Evolutionary conservation across 1,140 invertebrate species (phyloP), one percentile per base, ranked within the genome.

Genomic region (Stegodyphus dumicola): DNA sequence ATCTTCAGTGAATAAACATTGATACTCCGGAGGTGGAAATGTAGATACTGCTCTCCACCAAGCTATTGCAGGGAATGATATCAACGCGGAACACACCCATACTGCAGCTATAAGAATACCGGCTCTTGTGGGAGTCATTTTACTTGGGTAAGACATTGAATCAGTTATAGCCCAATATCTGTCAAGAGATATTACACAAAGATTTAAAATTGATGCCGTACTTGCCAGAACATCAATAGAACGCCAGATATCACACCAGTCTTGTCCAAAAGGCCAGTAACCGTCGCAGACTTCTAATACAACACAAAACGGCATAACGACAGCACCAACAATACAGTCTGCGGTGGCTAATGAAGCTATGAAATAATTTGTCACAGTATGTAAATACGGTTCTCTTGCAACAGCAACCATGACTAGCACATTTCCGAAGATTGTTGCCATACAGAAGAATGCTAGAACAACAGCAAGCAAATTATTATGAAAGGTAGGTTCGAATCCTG

Each of bases 81-180:
- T 98, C 6, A 96, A 93, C 86, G 95, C 94, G 2, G 97, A 97
- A 90, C 96, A 97, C 7, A 98, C 92, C 97, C 97, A 99, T 0
- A 98, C 95, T 3, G 94, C 93, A 0, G 94, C 95, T 88, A 99
- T 98, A 0, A 97, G 91, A 7, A 95, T 92, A 7, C 93, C 94
- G 0, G 96, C 95, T 77, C 95, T 92, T 53, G 93, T 93, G 33
- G 94, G 93, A 6, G 94, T 97, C 97, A 99, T 98, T 80, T 94
- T 93, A 90, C 94, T 95, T 2, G 97, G 97, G 91, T 99, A 99
- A 60, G 95, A 96, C 88, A 99, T 97, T 0, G 98, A 98, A 91
- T 99, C 96, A 11, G 96, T 98, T 81, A 99, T 99, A 67, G 98
- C 98, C 95, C 97, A 98, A 90, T 99, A 99, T 54, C 98, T 93